Conservation (phyloP, 2,888 invertebrate genomes). For the Oscheius sp. region DNA sequence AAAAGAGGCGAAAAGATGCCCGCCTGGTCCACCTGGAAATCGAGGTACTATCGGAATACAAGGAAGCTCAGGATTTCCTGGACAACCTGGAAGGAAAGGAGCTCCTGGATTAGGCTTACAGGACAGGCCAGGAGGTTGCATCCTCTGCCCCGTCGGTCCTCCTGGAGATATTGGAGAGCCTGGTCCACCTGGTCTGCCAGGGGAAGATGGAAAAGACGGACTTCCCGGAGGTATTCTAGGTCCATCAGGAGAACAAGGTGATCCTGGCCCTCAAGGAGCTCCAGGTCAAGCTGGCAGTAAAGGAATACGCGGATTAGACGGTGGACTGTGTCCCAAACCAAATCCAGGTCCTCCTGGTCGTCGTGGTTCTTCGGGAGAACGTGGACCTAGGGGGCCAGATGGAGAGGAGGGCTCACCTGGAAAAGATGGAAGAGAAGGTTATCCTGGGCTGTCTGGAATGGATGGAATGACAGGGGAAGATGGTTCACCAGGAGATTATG, state of each 20-base stretch:
- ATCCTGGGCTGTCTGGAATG: not conserved
- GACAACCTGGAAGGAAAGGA: not conserved
- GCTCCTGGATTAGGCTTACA: slow-evolving; percentile 11
- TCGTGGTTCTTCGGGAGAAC: not conserved
- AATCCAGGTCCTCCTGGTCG: slow-evolving; percentile 7
- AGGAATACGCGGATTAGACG: not conserved
- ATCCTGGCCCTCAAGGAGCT: not conserved
- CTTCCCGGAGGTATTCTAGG: slow-evolving; percentile 18
- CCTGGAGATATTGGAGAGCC: not conserved
- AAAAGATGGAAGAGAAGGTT: not conserved
- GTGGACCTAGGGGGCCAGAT: not conserved
- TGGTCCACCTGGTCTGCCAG: slow-evolving; percentile 1
- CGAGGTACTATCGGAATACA: not conserved
- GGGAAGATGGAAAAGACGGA: slow-evolving; percentile 11
- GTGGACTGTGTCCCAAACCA: slow-evolving; percentile 6
- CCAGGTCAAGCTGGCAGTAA: not conserved
- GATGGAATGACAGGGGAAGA: slow-evolving; percentile 10
- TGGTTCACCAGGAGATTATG: slow-evolving; percentile 14
- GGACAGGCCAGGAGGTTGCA: slow-evolving; percentile 18
- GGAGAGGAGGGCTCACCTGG: not conserved
- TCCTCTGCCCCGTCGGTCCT: slow-evolving; percentile 17
- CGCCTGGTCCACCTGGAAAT: not conserved
- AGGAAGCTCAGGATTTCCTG: not conserved
- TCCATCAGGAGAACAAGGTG: not conserved
- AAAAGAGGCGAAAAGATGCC: not conserved